Conservation (phyloP, 2,888 invertebrate species). For the Drosophila paramelanica region DNA sequence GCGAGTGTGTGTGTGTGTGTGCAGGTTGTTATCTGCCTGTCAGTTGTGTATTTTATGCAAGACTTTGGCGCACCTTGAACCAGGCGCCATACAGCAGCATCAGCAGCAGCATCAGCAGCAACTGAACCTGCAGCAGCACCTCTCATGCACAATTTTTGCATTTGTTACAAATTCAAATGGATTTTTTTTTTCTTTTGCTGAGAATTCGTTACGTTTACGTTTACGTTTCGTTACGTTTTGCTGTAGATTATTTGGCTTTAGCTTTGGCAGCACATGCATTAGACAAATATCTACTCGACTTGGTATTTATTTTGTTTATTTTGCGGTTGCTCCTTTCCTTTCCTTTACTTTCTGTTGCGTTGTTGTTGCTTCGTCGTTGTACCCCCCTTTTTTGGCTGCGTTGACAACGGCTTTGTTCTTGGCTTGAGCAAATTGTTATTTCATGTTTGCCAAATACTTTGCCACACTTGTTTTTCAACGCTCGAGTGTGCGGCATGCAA, state of each 20-base stretch:
- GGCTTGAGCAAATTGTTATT: slow-evolving; percentile 71
- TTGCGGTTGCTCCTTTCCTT: slow-evolving; percentile 46
- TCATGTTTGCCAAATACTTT: slow-evolving; percentile 76
- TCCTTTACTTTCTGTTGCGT: not conserved
- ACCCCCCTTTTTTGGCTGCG: slow-evolving; percentile 26
- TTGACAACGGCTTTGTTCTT: slow-evolving; percentile 68
- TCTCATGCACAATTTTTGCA: slow-evolving; percentile 60
- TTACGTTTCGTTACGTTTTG: slow-evolving; percentile 56
- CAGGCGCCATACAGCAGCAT: slow-evolving; percentile 11
- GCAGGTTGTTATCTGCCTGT: slow-evolving; percentile 47
- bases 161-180: slow-evolving; percentile 74
- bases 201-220: slow-evolving; percentile 51
- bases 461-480: slow-evolving; percentile 67
- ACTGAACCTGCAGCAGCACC: slow-evolving; percentile 26
- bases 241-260: slow-evolving; percentile 58
- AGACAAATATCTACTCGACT: slow-evolving; percentile 58
- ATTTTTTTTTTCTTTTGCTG: slow-evolving; percentile 41
- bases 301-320: slow-evolving; percentile 70
- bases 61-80: slow-evolving; percentile 56
- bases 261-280: slow-evolving; percentile 56
- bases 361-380: not conserved
- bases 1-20: slow-evolving; percentile 5
- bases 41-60: slow-evolving; percentile 62
- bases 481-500: slow-evolving; percentile 42
- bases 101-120: slow-evolving; percentile 14